Percentiles rank a stretch among this genome's conserved stretches.
Evolutionary conservation across 1,140 invertebrate species (phyloP).

Genomic region (Stegodyphus dumicola): DNA sequence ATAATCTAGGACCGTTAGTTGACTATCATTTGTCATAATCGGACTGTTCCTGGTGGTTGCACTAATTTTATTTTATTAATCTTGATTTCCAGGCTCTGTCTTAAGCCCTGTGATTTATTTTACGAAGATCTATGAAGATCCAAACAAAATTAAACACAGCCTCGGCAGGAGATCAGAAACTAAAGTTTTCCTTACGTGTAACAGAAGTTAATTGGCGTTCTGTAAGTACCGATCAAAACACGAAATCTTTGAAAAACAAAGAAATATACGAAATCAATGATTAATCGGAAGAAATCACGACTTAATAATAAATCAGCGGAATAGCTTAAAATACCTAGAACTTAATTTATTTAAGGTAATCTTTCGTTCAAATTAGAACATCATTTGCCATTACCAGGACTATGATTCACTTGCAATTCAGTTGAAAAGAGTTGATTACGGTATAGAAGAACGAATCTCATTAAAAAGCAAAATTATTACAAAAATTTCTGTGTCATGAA

Average conservation of each 20-base stretch:
- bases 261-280: constrained; percentile 43
- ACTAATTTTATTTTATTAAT: constrained; percentile 26
- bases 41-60: constrained; percentile 10
- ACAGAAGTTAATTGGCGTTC: constrained; percentile 38
- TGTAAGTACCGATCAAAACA: constrained; percentile 2
- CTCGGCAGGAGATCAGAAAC: no score
- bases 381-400: constrained; percentile 27
- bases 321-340: constrained; percentile 31
- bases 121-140: constrained; percentile 1
- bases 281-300: constrained; percentile 51
- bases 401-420: background rate
- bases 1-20: constrained; percentile 44
- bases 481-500: no score
- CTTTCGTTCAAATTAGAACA: constrained; percentile 7
- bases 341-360: constrained; percentile 39
- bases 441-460: no score
- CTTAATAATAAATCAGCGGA: constrained; percentile 52
- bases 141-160: no score
- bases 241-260: constrained; percentile 33
- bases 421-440: no score
- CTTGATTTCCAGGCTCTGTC: constrained; percentile 10
- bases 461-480: no score
- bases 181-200: constrained; percentile 12
- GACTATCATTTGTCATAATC: constrained; percentile 58
- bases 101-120: constrained; percentile 44